These are phyloP conservation scores for Tympanuchus pallidicinctus DNA, from an alignment of 2,113 vertebrate genomes.

Conservation along the genomic window DNA sequence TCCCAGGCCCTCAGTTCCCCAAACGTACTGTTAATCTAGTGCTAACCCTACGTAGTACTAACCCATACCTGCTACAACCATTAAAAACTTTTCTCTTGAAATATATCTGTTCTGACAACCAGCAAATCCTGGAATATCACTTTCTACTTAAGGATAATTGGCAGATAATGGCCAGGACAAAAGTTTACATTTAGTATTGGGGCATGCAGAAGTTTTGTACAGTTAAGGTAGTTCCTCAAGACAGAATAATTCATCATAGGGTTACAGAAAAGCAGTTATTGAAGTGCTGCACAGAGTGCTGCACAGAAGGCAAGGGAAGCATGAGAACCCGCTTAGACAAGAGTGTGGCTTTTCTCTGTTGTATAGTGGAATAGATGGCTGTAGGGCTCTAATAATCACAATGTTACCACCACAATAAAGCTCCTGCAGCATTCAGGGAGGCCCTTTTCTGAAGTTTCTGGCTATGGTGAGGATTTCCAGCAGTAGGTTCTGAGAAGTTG, in stretches of 20 bases:
- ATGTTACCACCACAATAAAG: accelerated
- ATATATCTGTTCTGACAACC: not conserved
- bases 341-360: not conserved
- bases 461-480: not conserved
- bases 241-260: not conserved
- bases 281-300: not conserved
- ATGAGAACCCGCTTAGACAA: not conserved
- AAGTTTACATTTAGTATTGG: not conserved
- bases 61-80: not conserved
- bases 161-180: not conserved
- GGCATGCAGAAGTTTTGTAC: not conserved
- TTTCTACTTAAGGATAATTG: not conserved
- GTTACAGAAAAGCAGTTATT: not conserved
- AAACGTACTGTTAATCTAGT: not conserved
- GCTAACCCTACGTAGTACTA: not conserved
- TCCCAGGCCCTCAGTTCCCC: not conserved
- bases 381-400: accelerated
- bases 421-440: not conserved
- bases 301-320: not conserved
- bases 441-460: not conserved
- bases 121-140: not conserved
- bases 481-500: no score
- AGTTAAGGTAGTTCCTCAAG: not conserved
- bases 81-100: not conserved
- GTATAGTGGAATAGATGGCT: not conserved